These are phyloP conservation scores for Papilio polyxenes DNA, from an alignment of 1,140 invertebrate species.

Conservation along the genomic window DNA sequence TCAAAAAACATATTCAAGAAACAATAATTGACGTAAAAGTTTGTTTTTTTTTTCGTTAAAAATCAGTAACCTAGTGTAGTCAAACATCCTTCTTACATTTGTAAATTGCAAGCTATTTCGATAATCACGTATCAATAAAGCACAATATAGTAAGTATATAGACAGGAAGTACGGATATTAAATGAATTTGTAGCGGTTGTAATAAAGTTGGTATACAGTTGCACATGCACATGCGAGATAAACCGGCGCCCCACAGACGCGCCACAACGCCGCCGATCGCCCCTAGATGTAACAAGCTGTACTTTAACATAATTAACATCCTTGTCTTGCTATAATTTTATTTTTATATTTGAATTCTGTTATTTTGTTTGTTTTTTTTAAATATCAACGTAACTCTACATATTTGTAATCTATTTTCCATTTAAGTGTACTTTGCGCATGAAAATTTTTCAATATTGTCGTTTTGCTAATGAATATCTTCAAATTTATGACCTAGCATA, in stretches of 20 bases:
- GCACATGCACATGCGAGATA: constrained; percentile 9
- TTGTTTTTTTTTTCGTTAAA: too few species aligned
- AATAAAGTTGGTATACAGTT: not conserved
- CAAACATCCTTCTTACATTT: too few species aligned
- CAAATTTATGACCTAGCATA: too few species aligned
- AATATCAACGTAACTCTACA: not conserved
- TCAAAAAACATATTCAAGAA: too few species aligned
- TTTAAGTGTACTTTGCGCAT: too few species aligned
- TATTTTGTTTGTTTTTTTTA: too few species aligned
- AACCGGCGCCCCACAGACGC: constrained; percentile 31
- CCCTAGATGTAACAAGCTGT: not conserved
- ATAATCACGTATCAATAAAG: too few species aligned
- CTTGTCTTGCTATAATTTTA: not conserved
- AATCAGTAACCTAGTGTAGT: too few species aligned
- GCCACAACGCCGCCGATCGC: constrained; percentile 2
- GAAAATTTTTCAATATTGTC: too few species aligned
- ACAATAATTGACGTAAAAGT: too few species aligned
- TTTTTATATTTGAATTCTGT: not conserved
- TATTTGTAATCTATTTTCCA: not conserved
- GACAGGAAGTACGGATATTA: not conserved
- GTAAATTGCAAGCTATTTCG: too few species aligned
- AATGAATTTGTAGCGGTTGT: not conserved
- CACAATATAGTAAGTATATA: not conserved
- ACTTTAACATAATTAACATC: constrained; percentile 8
- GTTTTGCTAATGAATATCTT: too few species aligned